Base-by-base conservation (phyloP, 2,797 vertebrate genomes). In the Macropodus opercularis region DNA sequence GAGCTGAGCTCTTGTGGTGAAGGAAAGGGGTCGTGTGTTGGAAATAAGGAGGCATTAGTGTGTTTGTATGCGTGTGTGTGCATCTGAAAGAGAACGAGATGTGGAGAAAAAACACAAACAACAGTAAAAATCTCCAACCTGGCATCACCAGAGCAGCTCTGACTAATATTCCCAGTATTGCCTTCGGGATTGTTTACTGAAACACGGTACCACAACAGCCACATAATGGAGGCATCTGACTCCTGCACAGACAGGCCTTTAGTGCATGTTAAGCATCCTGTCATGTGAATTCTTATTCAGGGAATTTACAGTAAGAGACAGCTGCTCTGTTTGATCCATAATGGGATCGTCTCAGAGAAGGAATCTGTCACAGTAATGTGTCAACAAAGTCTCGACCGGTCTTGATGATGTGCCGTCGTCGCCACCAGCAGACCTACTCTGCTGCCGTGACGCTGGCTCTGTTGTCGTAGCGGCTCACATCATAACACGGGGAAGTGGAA, bases 1-100 rank as follows among this genome's bases (percentile, higher is more conserved):
- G 54, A 74, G 55, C 31, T n/a, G 40, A 63, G 72, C 53, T 26
- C 67, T 40, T 69, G 71, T 65, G 52, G 72, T 74, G 60, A 66
- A 72, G 63, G 71, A 57, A 23, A 41, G n/a, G 66, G 39, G 29
- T 43, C 34, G 68, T 27, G 56, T 27, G 26, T 49, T 43, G 31
- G 13, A 17, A 34, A 22, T 40, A 6, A 8, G 21, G 47, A 11
- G 44, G 22, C 8, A 39, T 44, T 69, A n/a, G n/a, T n/a, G n/a
- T n/a, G n/a, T n/a, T n/a, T n/a, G n/a, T n/a, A n/a, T n/a, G 42
- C 18, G 24, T 43, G 41, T 62, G 42, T 18, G 22, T 41, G 41
- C 61, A 21, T 34, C 12, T 51, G 27, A n/a, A n/a, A n/a, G n/a
- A n/a, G n/a, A n/a, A n/a, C n/a, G n/a, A n/a, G n/a, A n/a, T n/a